A percentile compares a stretch with the other conserved stretches of the same genome.
Evolutionary conservation across 2,113 vertebrate genomes (phyloP).

Genomic region (Castor canadensis): DNA sequence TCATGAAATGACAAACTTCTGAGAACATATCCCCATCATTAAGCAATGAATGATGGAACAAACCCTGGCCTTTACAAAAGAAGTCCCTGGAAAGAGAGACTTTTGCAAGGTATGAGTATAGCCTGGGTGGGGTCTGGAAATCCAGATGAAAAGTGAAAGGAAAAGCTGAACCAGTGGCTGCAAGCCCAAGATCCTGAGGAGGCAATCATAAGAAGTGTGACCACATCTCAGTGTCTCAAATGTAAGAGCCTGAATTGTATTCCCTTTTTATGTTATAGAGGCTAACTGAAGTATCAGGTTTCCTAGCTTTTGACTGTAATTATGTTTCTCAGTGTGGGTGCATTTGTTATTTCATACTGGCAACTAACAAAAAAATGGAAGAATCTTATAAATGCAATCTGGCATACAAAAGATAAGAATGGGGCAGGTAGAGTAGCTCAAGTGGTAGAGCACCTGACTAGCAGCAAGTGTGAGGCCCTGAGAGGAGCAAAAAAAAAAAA

Average conservation of each 20-base stretch:
- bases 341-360: background rate
- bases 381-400: background rate
- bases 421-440: background rate
- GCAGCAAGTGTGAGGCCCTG: too few species aligned
- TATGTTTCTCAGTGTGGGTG: background rate
- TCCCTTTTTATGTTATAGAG: background rate
- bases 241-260: background rate
- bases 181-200: background rate
- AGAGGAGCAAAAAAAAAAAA: background rate
- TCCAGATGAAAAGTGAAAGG: background rate
- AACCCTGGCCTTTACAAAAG: background rate
- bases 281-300: background rate
- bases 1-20: background rate
- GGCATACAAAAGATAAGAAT: background rate
- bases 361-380: background rate
- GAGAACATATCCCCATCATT: background rate
- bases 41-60: background rate
- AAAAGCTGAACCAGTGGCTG: background rate
- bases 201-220: background rate
- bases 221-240: background rate
- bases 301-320: background rate
- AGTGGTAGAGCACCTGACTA: background rate
- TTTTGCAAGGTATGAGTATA: background rate
- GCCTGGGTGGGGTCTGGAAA: background rate
- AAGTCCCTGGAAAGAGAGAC: background rate